Evolutionary conservation across 2,888 invertebrate species (phyloP), one percentile per base, ranked within the genome.

Genomic region (Cremastinae sp.): DNA sequence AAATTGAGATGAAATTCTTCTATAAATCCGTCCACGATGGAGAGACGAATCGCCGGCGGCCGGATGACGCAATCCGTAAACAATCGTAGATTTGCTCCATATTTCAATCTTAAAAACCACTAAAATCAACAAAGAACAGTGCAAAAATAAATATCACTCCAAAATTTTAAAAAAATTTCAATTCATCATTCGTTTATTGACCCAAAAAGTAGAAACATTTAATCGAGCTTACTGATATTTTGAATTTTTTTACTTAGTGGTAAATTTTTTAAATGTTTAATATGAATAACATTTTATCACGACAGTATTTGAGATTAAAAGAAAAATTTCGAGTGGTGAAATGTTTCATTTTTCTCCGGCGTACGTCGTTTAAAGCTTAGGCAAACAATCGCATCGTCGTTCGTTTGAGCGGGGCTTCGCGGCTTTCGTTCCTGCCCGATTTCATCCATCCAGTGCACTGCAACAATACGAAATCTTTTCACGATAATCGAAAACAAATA

Each of bases 1-100:
- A 55, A 43, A 35, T 7, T 37, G 39, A 8, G 14, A 20, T 3
- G 1, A 56, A 66, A 61, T 53, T 35, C 1, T 9, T 51, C 8
- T 5, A 1, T 37, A 49, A 65, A 45, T 8, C 1, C 16, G 10
- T 9, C 8, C 14, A 22, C 8, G 18, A 49, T 28, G 18, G 1
- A 43, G 55, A 12, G 20, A 10, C 35, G 62, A 51, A 61, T 62
- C 56, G 41, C 71, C 71, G 71, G 71, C 22, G 16, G 10, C 14
- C 56, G 22, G 43, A 39, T 62, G 71, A 75, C 37, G 75, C 55
- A 51, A 47, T 20, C 2, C 28, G 18, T 8, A 56, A 72, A 62
- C 39, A 65, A 75, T 4, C 51, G n/a, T 5, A 3, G 28, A 28
- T 35, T 9, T 16, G 16, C 16, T 16, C 8, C 12, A 47, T 16